These are phyloP conservation scores for Darevskia nairensis DNA, from an alignment of 2,797 vertebrate species.

Conservation along the genomic window DNA sequence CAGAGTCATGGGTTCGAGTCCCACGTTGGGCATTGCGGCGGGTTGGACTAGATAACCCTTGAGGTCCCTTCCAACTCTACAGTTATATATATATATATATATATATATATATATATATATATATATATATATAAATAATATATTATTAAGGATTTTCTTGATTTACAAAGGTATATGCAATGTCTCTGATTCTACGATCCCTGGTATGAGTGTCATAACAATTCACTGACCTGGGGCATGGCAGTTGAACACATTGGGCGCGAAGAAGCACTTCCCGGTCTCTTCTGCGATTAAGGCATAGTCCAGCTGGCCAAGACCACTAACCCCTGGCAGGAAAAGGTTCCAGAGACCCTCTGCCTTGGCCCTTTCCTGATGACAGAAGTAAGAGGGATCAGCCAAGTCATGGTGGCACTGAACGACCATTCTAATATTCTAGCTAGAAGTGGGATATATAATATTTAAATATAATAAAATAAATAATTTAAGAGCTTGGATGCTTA, in stretches of 20 bases:
- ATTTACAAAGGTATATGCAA: no score
- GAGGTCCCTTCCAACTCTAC: no score
- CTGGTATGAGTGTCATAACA: not conserved
- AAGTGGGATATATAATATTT: not conserved
- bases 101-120: no score
- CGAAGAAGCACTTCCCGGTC: slow-evolving; percentile 87
- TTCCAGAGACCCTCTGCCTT: slow-evolving; percentile 91
- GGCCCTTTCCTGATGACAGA: slow-evolving; percentile 83
- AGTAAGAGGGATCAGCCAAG: slow-evolving; percentile 21
- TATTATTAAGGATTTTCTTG: no score
- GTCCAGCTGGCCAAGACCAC: slow-evolving; percentile 91
- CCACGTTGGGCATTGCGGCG: accelerated
- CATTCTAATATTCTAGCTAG: not conserved
- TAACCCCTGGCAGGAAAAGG: slow-evolving; percentile 89
- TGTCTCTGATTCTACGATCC: no score
- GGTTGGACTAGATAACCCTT: no score
- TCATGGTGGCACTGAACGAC: not conserved
- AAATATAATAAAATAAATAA: not conserved
- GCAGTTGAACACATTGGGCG: slow-evolving; percentile 93
- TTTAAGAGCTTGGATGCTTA: not conserved
- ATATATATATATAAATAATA: no score
- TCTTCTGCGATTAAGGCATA: slow-evolving; percentile 94
- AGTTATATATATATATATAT: no score
- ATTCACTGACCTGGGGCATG: slow-evolving; percentile 89
- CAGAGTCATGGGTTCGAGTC: no score